These are phyloP conservation scores for Philereme transversata DNA, from an alignment of 2,888 invertebrate genomes.

Conservation along the genomic window DNA sequence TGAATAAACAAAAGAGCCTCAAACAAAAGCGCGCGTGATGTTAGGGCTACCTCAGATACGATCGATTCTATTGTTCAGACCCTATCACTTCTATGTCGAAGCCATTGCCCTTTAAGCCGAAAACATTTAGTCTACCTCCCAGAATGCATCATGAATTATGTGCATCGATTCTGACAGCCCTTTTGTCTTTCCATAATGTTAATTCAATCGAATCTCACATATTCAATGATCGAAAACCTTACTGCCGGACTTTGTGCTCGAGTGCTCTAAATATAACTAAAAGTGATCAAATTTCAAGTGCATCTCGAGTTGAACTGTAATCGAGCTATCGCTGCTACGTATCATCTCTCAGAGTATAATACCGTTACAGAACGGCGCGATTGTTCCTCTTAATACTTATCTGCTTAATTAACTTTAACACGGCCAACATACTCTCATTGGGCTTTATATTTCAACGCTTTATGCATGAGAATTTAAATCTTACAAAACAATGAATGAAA, in stretches of 20 bases:
- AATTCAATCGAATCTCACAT: conserved; percentile 45
- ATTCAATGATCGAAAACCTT: conserved; percentile 43
- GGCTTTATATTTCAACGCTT: conserved; percentile 43
- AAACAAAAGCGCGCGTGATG: conserved; percentile 69
- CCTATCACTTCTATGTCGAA: conserved; percentile 55
- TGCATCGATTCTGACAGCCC: conserved; percentile 63
- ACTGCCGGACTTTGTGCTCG: conserved; percentile 27
- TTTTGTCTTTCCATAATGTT: conserved; percentile 64
- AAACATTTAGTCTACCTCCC: conserved; percentile 39
- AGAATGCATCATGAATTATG: conserved; percentile 70
- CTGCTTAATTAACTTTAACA: conserved; percentile 66
- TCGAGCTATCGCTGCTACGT: conserved; percentile 46
- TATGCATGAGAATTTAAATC: conserved; percentile 44
- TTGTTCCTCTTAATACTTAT: conserved; percentile 54
- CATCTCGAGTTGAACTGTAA: conserved; percentile 58
- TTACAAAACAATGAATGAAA: conserved; percentile 43
- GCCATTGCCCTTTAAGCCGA: conserved; percentile 43
- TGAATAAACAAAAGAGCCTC: conserved; percentile 62
- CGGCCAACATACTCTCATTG: conserved; percentile 54
- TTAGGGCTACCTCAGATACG: conserved; percentile 61
- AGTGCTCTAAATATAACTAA: conserved; percentile 37
- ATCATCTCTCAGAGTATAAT: conserved; percentile 43
- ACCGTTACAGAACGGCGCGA: conserved; percentile 56
- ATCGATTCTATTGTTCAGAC: conserved; percentile 62
- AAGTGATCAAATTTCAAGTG: conserved; percentile 63